These are phyloP conservation scores for Paratrypauchen microcephalus DNA, from an alignment of 2,797 vertebrate genomes.

Conservation along the genomic window DNA sequence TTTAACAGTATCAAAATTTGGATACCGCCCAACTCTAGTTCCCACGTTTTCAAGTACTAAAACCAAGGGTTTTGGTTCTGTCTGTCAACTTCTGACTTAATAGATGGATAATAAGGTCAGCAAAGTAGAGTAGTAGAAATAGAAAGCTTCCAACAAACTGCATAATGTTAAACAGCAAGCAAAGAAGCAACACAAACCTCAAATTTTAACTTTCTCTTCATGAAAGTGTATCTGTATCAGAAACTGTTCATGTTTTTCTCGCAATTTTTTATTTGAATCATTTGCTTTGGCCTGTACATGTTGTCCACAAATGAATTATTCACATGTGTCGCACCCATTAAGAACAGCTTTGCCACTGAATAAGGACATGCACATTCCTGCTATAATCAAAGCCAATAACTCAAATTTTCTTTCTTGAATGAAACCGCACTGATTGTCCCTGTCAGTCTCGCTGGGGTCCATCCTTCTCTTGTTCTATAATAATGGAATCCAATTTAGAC, in stretches of 20 bases:
- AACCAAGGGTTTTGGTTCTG: too few species aligned
- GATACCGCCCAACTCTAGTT: too few species aligned
- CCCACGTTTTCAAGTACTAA: too few species aligned
- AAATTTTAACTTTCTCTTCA: neutral
- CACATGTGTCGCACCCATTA: neutral
- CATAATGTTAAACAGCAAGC: neutral
- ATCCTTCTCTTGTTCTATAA: conserved; percentile 13
- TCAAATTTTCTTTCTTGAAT: neutral
- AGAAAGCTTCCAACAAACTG: neutral
- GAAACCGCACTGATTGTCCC: neutral
- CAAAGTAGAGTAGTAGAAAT: neutral
- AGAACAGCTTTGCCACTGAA: neutral
- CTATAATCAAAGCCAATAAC: conserved; percentile 2
- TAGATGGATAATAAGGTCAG: neutral
- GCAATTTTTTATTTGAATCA: neutral
- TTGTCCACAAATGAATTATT: neutral
- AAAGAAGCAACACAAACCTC: neutral
- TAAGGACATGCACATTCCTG: neutral
- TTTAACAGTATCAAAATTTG: too few species aligned
- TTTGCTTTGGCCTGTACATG: neutral
- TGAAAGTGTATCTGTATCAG: neutral
- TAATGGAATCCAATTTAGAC: conserved; percentile 52
- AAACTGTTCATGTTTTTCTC: neutral
- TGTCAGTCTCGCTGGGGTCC: conserved; percentile 11
- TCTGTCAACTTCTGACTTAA: neutral